A percentile compares a stretch with the other conserved stretches of the same genome.
Conservation (phyloP, 2,797 vertebrate genomes). For the Strix occidentalis region DNA sequence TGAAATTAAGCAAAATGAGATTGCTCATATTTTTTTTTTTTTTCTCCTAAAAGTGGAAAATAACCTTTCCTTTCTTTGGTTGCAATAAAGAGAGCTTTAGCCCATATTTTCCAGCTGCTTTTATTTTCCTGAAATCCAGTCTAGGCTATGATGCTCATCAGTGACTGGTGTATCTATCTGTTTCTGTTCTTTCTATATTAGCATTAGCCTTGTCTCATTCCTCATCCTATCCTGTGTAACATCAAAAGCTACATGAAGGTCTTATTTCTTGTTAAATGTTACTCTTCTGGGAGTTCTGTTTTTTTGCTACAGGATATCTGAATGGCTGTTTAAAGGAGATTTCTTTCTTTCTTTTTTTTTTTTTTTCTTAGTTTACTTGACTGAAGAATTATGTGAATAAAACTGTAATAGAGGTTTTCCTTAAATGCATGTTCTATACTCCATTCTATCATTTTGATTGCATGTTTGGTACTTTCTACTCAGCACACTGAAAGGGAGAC, state of each 20-base stretch:
- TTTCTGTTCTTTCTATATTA: neutral
- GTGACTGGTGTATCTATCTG: neutral
- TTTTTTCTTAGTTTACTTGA: neutral
- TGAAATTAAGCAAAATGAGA: constrained; percentile 30
- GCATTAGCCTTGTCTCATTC: neutral
- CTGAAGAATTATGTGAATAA: neutral
- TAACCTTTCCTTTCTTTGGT: neutral
- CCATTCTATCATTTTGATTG: neutral
- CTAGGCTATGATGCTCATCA: neutral
- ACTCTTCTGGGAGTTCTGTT: neutral
- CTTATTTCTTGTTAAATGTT: neutral
- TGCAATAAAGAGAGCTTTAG: neutral
- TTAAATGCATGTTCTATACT: neutral
- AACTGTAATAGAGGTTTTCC: neutral
- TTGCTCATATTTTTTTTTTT: neutral
- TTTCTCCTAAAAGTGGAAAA: neutral
- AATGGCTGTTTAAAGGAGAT: constrained; percentile 16
- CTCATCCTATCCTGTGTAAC: neutral
- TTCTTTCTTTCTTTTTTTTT: neutral
- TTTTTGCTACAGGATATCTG: neutral
- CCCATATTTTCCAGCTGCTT: neutral
- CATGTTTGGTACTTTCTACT: neutral
- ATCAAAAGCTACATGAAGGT: neutral
- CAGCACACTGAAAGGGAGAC: neutral
- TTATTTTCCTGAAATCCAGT: neutral